These are phyloP conservation scores for Microtus richardsoni DNA, from an alignment of 2,113 vertebrate species.

Conservation along the genomic window DNA sequence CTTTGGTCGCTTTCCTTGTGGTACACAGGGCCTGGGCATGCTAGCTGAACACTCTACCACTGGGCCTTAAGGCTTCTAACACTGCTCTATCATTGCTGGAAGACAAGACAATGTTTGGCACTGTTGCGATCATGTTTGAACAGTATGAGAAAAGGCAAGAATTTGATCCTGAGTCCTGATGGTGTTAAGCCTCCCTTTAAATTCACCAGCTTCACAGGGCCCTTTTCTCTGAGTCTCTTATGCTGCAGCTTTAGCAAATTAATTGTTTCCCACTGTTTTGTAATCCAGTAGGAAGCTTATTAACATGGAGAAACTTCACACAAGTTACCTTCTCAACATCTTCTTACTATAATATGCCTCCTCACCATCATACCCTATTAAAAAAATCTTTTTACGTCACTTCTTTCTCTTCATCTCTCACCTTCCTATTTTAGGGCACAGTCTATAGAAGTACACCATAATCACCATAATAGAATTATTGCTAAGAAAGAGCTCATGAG, in stretches of 20 bases:
- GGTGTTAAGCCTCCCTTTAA: slow-evolving; percentile 26
- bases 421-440: background rate
- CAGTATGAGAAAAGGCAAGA: slow-evolving; percentile 22
- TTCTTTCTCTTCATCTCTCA: background rate
- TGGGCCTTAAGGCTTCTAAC: background rate
- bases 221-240: background rate
- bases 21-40: background rate
- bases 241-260: background rate
- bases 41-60: background rate
- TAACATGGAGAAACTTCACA: background rate
- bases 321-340: background rate
- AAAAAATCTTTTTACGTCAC: background rate
- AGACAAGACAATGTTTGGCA: background rate
- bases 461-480: background rate
- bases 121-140: background rate
- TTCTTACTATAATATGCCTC: background rate
- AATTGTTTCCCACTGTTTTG: background rate
- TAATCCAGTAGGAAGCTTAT: background rate
- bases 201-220: background rate
- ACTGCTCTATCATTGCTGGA: slow-evolving; percentile 12
- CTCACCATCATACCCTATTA: background rate
- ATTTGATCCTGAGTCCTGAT: background rate
- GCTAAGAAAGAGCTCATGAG: background rate
- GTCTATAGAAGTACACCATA: background rate
- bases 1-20: background rate